Conservation (phyloP, 1,140 invertebrate species). For the Chironomus tepperi region DNA sequence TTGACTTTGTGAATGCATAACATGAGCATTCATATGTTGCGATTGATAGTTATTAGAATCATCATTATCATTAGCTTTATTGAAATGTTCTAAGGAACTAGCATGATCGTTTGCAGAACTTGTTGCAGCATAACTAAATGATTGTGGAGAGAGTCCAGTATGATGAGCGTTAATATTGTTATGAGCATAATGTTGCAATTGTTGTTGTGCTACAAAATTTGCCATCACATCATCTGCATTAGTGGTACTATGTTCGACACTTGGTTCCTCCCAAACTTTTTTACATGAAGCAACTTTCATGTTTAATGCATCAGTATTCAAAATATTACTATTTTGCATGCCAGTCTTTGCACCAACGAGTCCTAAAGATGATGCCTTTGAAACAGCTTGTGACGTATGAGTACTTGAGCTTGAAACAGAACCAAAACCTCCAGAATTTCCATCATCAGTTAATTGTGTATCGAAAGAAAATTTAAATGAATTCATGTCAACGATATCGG, state of each 20-base stretch:
- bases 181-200: slow-evolving; percentile 36
- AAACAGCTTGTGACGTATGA: slow-evolving; percentile 30
- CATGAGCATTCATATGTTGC: slow-evolving; percentile 29
- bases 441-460: slow-evolving; percentile 69
- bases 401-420: slow-evolving; percentile 30
- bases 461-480: slow-evolving; percentile 77
- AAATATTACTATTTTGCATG: slow-evolving; percentile 41
- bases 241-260: slow-evolving; percentile 54
- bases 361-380: slow-evolving; percentile 26
- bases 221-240: slow-evolving; percentile 40
- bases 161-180: slow-evolving; percentile 34
- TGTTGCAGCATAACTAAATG: slow-evolving; percentile 29
- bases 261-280: slow-evolving; percentile 75
- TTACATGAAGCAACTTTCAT: slow-evolving; percentile 91
- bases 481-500: slow-evolving; percentile 82
- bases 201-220: slow-evolving; percentile 43
- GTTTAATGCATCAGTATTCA: slow-evolving; percentile 79
- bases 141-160: slow-evolving; percentile 28
- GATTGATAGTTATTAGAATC: slow-evolving; percentile 27
- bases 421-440: slow-evolving; percentile 41
- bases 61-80: slow-evolving; percentile 40
- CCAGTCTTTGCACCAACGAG: slow-evolving; percentile 17
- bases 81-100: slow-evolving; percentile 28
- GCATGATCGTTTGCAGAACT: slow-evolving; percentile 28
- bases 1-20: slow-evolving; percentile 4